Evolutionary conservation across 2,113 vertebrate species (phyloP), one percentile per base, ranked within the genome.

Genomic region (Python bivittatus): DNA sequence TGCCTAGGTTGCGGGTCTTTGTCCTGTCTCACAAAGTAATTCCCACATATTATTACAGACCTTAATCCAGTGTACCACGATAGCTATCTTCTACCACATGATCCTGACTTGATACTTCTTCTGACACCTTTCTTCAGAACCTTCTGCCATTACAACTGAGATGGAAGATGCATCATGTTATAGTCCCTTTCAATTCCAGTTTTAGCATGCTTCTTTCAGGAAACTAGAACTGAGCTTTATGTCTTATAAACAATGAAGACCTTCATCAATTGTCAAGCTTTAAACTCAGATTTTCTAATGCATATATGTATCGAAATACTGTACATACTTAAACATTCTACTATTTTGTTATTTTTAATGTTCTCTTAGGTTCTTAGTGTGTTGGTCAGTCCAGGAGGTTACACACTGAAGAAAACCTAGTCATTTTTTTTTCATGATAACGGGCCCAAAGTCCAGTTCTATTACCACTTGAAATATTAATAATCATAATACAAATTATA

Each of bases 401-500:
- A 48, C 0, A 6, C 44, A 25, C 13, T 88, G 23, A 27, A 64
- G 38, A 48, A 12, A 48, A 0, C 44, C 57, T 27, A 11, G 9
- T 42, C 33, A 13, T 58, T 0, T 64, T 64, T 68, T 68, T 52
- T 52, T 11, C 48, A 33, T 33, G 52, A 52, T 10, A 85, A 15
- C 44, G 23, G 38, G 23, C 15, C 12, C 42, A 88, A 79, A n/a
- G 68, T 87, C 38, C 20, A 48, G 1, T 88, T 29, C 12, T 58
- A 22, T 48, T 72, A 3, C 17, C 60, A 48, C 5, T 33, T 83
- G 38, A 83, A 92, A 84, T 84, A 60, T 11, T 88, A 84, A 61
- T 92, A 52, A 92, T 89, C 53, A 84, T 89, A 52, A 92, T 53
- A 53, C n/a, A 61, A 38, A 8, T 54, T 23, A 92, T 83, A 53